A percentile compares a stretch with the other conserved stretches of the same genome.
phyloP scores from a whole-genome alignment of 1,140 invertebrate species.

The Brachionus manjavacas region DNA sequence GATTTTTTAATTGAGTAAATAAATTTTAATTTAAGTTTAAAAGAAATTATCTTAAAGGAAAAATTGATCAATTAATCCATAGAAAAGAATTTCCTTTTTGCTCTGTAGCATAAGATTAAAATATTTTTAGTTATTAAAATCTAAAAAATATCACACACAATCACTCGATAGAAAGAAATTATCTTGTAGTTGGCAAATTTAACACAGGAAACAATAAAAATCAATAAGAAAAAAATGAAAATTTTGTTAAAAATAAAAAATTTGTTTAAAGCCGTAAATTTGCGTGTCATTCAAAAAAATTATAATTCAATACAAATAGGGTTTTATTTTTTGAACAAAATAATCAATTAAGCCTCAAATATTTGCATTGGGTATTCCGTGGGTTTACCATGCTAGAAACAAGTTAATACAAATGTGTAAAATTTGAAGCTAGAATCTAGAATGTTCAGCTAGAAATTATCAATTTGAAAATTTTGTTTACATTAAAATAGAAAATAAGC shows the following conservation, averaged over 20 bases:
- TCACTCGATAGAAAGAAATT: neutral
- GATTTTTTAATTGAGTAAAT: conserved; percentile 6
- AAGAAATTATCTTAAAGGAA: neutral
- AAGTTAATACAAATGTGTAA: conserved; percentile 30
- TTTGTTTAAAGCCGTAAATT: neutral
- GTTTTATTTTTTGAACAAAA: neutral
- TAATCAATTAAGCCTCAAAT: neutral
- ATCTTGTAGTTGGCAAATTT: conserved; percentile 6
- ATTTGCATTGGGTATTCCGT: neutral
- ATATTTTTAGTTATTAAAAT: conserved; percentile 25
- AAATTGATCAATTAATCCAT: conserved; percentile 8
- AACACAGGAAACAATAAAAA: conserved; percentile 37
- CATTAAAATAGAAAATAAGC: conserved; percentile 5
- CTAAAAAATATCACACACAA: conserved; percentile 7
- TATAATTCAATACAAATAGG: conserved; percentile 27
- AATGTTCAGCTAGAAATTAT: neutral
- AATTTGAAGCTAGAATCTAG: neutral
- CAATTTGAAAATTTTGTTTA: conserved; percentile 19
- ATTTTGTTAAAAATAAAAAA: neutral
- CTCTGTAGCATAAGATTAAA: neutral
- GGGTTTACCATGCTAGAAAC: neutral
- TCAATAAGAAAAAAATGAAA: neutral
- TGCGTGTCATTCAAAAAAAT: conserved; percentile 32
- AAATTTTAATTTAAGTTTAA: conserved; percentile 3
- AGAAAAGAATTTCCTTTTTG: conserved; percentile 3